Percentiles rank a stretch among this genome's conserved stretches.
Evolutionary conservation across 2,797 vertebrate genomes (phyloP).

Genomic region (Sebastiscus tertius): DNA sequence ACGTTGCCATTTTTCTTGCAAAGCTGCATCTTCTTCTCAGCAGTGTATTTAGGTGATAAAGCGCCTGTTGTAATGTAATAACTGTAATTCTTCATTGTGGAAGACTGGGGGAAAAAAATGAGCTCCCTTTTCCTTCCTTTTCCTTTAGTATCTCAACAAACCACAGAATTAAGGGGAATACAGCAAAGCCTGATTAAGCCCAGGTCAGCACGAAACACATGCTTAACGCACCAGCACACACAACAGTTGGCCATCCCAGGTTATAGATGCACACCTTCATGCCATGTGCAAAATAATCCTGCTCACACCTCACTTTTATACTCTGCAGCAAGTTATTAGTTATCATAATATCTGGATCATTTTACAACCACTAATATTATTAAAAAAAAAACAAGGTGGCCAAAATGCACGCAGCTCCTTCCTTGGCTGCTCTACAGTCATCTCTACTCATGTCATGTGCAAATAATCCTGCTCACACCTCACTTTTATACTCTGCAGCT

Average conservation of each 20-base stretch:
- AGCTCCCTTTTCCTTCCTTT: constrained; percentile 42
- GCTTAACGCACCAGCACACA: neutral
- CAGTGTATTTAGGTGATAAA: constrained; percentile 34
- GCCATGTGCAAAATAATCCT: neutral
- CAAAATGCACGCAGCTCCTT: constrained; percentile 47
- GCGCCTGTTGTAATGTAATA: constrained; percentile 30
- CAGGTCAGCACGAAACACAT: constrained; percentile 29
- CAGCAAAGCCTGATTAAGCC: constrained; percentile 37
- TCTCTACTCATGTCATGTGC: neutral
- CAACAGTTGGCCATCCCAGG: neutral
- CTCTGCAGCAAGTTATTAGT: constrained; percentile 50
- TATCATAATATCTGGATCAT: constrained; percentile 52
- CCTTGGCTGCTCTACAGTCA: constrained; percentile 58
- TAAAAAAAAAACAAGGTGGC: constrained; percentile 10
- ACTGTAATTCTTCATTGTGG: constrained; percentile 59
- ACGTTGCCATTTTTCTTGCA: constrained; percentile 5
- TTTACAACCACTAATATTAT: constrained; percentile 37
- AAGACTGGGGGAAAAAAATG: constrained; percentile 30
- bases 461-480: neutral
- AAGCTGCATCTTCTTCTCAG: constrained; percentile 14
- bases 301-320: neutral
- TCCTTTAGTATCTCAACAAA: constrained; percentile 13
- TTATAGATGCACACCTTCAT: neutral
- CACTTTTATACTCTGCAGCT: neutral
- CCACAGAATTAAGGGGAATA: constrained; percentile 21